Evolutionary conservation across 1,140 invertebrate genomes (phyloP).

Genomic region (Maniola jurtina): DNA sequence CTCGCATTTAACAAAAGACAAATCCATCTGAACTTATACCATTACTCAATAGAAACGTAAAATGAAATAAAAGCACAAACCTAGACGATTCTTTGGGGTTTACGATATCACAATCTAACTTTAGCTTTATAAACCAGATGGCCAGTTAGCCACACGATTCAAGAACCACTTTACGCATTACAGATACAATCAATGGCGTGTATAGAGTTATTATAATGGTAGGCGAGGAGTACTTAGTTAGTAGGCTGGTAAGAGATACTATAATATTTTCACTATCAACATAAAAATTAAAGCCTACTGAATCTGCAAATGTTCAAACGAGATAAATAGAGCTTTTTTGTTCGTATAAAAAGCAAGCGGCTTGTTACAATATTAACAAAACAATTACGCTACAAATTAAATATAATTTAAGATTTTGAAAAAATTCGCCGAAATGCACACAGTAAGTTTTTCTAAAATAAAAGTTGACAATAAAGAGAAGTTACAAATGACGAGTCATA

Average conservation of each 20-base stretch:
- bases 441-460: conserved; percentile 4
- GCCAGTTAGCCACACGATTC: conserved; percentile 64
- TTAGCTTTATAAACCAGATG: conserved; percentile 78
- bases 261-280: no score
- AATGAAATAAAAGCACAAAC: conserved; percentile 42
- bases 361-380: no score
- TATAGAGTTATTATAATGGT: background rate
- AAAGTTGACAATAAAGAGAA: conserved; percentile 33
- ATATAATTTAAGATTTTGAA: conserved; percentile 3
- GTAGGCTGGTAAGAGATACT: background rate
- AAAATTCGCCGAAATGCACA: conserved; percentile 32
- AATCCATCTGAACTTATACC: background rate
- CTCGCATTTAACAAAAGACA: background rate
- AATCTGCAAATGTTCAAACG: no score
- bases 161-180: conserved; percentile 29
- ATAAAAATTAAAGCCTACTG: no score
- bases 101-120: conserved; percentile 77
- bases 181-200: conserved; percentile 12
- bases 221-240: background rate
- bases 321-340: no score
- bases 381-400: background rate
- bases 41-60: background rate
- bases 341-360: no score
- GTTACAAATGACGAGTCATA: background rate
- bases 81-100: conserved; percentile 67